Evolutionary conservation across 2,797 vertebrate genomes (phyloP), one percentile per base, ranked within the genome.

Genomic region (Eulemur albifrons): DNA sequence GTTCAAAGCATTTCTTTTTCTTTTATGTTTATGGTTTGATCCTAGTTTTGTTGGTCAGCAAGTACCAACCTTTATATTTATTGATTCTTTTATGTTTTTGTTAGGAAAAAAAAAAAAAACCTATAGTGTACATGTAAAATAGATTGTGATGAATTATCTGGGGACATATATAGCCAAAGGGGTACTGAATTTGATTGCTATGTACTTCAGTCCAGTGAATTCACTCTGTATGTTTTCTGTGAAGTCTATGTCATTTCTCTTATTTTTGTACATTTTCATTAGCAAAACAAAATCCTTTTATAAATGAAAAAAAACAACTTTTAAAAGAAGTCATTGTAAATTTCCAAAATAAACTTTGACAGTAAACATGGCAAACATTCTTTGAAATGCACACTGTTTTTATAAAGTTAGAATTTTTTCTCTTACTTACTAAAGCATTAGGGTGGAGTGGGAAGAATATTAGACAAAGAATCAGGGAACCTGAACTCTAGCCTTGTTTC

Each of bases 271-370:
- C 57, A 61, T 92, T 94, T 96, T 83, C 25, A 87, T 88, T 82
- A 79, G 8, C 59, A 88, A 97, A 88, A 84, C 27, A 88, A 94
- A 90, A 69, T 86, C 21, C 57, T 48, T 67, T 75, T 85, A 48
- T 32, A 93, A 88, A 17, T 75, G 48, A 35, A 80, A 87, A 84
- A 84, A 92, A 75, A 38, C 3, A 87, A 50, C 50, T 94, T 73
- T 86, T 86, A 92, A 95, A 45, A 73, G 40, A 54, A 83, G 13
- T 81, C 50, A 80, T 43, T 73, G 9, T 73, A 87, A 25, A 50
- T 77, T 92, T 92, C 90, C 70, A 95, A 82, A 96, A 76, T 90
- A 90, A 96, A 94, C 43, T 14, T 77, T 86, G 35, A 23, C 4
- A 83, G 52, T 87, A 83, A 90, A 97, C 94, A 76, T 38, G 35